Base-by-base conservation (phyloP, 2,888 invertebrate species). In the Resseliella maxima region DNA sequence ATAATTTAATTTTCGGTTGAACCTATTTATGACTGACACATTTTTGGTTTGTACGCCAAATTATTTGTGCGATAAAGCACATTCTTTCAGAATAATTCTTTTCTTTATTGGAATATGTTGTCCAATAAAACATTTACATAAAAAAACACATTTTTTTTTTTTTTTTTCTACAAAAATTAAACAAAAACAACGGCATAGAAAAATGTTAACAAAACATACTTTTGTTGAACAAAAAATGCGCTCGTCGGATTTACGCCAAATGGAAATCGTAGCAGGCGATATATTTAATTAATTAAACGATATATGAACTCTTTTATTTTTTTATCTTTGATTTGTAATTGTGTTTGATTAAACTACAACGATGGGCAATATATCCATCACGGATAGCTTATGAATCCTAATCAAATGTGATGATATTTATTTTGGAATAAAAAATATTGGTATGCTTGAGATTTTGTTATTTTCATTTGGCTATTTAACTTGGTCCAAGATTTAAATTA, bases 401-500 rank as follows among this genome's bases (percentile, higher is more conserved):
- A 59, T 27, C 59, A 59, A 59, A 24, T 59, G 59, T 59, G 50
- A 18, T 59, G 59, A 21, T 24, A 3, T 59, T 12, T 50, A 21
- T 10, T 10, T 50, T 21, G 31, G 72, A 72, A 35, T 72, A 72
- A 72, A 59, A 50, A 72, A 31, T 72, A 31, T 72, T 31, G 72
- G 35, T 72, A 72, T 72, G 72, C 10, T 31, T 72, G 72, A 72
- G 72, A 59, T 72, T 24, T 72, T 8, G 31, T 72, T 72, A 18
- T 59, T 27, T 59, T 59, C 1, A 59, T 27, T 59, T n/a, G 59
- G 27, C 31, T 31, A 31, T 72, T 72, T 72, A 72, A 31, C 72
- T 72, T 72, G 72, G 35, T 72, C 72, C 72, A 72, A 72, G 27
- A 72, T 72, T 72, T n/a, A 88, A 87, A 87, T 87, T 88, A 87